Percentiles rank a stretch among this genome's conserved stretches.
phyloP scores from a whole-genome alignment of 2,797 vertebrate species.

The Gastrophryne carolinensis region DNA sequence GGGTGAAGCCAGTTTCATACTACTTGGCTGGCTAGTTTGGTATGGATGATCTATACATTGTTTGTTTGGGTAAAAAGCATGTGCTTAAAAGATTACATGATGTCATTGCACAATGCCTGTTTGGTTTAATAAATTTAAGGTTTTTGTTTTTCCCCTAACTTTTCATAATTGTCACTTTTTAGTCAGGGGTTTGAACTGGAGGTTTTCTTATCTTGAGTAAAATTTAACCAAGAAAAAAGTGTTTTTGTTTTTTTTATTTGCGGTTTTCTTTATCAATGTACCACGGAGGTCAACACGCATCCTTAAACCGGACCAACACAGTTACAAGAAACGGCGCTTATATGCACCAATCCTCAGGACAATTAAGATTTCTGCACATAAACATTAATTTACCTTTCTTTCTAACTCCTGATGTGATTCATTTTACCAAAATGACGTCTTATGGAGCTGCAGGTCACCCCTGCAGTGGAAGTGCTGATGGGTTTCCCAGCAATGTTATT shows the following conservation, averaged over 20 bases:
- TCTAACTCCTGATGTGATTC: too few species aligned
- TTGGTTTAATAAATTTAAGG: constrained; percentile 42
- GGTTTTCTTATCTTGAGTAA: constrained; percentile 21
- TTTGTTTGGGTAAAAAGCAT: constrained; percentile 41
- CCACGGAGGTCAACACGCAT: too few species aligned
- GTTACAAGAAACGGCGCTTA: too few species aligned
- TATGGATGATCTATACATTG: constrained; percentile 29
- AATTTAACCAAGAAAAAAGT: constrained; percentile 4
- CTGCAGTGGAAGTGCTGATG: too few species aligned
- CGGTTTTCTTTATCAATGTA: too few species aligned
- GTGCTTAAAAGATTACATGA: constrained; percentile 21
- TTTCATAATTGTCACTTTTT: not conserved
- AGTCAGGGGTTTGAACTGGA: constrained; percentile 1
- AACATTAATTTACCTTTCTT: too few species aligned
- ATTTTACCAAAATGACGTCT: too few species aligned
- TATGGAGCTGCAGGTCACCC: too few species aligned
- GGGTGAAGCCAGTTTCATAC: not conserved
- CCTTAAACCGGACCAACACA: too few species aligned
- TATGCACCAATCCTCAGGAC: too few species aligned
- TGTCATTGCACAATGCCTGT: constrained; percentile 32
- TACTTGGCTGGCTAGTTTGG: not conserved
- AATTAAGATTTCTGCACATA: too few species aligned
- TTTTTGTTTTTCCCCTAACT: not conserved
- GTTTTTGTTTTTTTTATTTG: not conserved
- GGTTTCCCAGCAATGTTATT: too few species aligned